phyloP scores from a whole-genome alignment of 2,888 invertebrate species.

The Perdita meconis region DNA sequence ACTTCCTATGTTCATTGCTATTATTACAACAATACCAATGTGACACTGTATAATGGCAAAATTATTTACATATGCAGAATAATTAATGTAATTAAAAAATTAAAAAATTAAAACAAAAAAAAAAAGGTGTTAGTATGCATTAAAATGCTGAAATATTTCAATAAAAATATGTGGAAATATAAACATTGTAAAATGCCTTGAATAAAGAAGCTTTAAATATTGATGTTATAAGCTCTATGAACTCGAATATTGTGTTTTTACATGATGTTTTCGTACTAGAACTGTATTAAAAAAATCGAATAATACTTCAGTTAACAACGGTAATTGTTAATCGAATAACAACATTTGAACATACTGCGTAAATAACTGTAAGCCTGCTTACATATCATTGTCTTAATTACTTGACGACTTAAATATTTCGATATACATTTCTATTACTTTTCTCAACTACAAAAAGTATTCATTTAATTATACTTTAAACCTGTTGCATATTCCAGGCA shows the following conservation, averaged over 20 bases:
- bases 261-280: neutral
- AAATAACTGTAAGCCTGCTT: slow-evolving; percentile 25
- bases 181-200: neutral
- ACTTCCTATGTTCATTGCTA: neutral
- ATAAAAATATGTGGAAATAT: neutral
- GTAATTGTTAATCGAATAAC: slow-evolving; percentile 3
- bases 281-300: neutral
- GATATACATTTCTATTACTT: slow-evolving; percentile 26
- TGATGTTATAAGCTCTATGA: neutral
- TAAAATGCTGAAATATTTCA: neutral
- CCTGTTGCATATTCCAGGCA: slow-evolving; percentile 70
- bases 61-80: neutral
- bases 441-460: slow-evolving; percentile 47
- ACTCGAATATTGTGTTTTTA: neutral
- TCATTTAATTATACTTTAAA: slow-evolving; percentile 69
- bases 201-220: neutral
- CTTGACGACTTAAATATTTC: slow-evolving; percentile 7
- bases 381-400: slow-evolving; percentile 23
- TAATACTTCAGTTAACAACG: neutral
- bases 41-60: neutral
- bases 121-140: neutral
- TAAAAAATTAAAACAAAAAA: neutral
- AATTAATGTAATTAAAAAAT: neutral
- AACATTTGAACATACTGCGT: slow-evolving; percentile 3
- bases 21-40: neutral